Percentiles rank a stretch among this genome's conserved stretches.
Conservation (phyloP, 2,888 invertebrate species). For the Perdita meconis region DNA sequence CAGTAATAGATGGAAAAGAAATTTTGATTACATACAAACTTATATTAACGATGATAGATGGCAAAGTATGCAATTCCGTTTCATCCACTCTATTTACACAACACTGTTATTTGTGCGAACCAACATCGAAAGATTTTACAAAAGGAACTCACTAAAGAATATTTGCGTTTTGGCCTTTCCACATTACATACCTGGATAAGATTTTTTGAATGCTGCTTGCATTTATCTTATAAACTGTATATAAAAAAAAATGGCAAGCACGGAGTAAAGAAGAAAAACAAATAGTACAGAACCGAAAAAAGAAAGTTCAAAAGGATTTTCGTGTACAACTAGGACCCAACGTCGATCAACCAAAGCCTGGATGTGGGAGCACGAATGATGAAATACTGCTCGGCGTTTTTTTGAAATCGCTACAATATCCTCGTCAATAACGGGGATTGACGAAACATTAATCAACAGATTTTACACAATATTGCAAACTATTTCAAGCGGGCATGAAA, state of each 20-base stretch:
- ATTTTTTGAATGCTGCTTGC: conserved; percentile 15
- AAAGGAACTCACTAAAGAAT: neutral
- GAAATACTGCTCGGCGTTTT: conserved; percentile 13
- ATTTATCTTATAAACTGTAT: conserved; percentile 9
- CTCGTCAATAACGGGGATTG: conserved; percentile 7
- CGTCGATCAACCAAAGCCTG: conserved; percentile 5
- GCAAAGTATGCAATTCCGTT: neutral
- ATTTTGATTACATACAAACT: neutral
- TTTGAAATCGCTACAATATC: neutral
- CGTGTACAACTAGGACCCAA: neutral
- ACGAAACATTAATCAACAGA: conserved; percentile 7
- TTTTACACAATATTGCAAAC: neutral
- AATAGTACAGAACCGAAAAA: conserved; percentile 43
- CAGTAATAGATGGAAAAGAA: neutral
- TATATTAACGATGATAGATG: conserved; percentile 1
- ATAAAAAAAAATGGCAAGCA: conserved; percentile 19
- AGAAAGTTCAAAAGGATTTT: neutral
- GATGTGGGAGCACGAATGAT: conserved; percentile 12
- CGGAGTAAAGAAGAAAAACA: conserved; percentile 19
- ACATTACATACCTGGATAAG: neutral
- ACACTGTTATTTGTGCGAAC: neutral
- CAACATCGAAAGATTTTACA: neutral
- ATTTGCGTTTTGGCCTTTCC: neutral
- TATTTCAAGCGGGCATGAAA: neutral
- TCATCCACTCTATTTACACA: neutral